Conservation (phyloP, 2,888 invertebrate species). For the Cerastis leucographa region DNA sequence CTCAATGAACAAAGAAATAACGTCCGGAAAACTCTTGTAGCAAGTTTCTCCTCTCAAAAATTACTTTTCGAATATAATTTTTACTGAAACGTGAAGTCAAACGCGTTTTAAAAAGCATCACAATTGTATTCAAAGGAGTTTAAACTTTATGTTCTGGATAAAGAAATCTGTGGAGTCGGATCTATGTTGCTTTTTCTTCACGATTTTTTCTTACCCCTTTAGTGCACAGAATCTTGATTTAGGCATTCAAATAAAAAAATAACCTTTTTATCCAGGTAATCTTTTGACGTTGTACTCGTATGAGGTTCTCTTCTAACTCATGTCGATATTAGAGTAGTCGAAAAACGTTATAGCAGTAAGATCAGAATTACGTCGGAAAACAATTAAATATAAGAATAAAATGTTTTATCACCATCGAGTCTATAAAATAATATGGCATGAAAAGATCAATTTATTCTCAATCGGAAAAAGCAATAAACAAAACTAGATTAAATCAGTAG, state of each 20-base stretch:
- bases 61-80: conserved; percentile 64
- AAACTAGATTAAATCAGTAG: not conserved
- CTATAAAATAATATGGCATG: not conserved
- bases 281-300: not conserved
- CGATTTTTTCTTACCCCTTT: too few relatives aligned
- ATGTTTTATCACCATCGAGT: not conserved
- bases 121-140: conserved; percentile 71
- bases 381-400: not conserved
- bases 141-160: conserved; percentile 62
- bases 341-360: not conserved
- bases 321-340: not conserved
- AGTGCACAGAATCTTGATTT: too few relatives aligned
- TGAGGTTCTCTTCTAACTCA: not conserved
- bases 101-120: conserved; percentile 69
- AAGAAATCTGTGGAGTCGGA: conserved; percentile 28
- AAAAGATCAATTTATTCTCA: not conserved
- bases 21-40: conserved; percentile 33
- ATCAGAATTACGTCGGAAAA: not conserved
- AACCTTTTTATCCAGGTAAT: not conserved
- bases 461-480: not conserved
- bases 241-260: not conserved
- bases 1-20: conserved; percentile 49
- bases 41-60: conserved; percentile 49
- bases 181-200: not conserved
- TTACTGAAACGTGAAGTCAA: conserved; percentile 67